phyloP scores from a whole-genome alignment of 2,888 invertebrate species.

The Ectropis crepuscularia region DNA sequence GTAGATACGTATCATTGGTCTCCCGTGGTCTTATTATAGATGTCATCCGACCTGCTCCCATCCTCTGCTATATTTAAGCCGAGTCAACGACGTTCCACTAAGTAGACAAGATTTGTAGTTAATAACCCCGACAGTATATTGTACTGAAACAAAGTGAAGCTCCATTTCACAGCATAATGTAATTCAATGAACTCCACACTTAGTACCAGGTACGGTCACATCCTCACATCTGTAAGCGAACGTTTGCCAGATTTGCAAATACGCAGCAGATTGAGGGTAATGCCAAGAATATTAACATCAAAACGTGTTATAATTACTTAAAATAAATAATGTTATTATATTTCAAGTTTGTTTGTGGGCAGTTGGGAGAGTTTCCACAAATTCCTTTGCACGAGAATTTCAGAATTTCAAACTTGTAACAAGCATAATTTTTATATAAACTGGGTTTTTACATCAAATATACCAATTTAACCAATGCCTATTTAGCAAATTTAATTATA shows the following conservation, averaged over 20 bases:
- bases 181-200: slow-evolving; percentile 23
- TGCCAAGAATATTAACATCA: neutral
- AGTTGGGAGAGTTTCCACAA: no score
- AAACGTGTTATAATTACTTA: neutral
- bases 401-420: no score
- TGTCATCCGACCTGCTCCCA: slow-evolving; percentile 83
- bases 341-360: no score
- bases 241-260: slow-evolving; percentile 20
- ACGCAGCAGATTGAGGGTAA: slow-evolving; percentile 10
- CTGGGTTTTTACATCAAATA: no score
- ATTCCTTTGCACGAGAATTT: no score
- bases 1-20: slow-evolving; percentile 76
- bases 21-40: slow-evolving; percentile 83
- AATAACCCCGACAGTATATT: slow-evolving; percentile 51
- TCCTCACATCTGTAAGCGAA: slow-evolving; percentile 4
- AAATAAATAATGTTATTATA: neutral
- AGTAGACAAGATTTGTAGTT: slow-evolving; percentile 59
- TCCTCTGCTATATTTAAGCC: slow-evolving; percentile 82
- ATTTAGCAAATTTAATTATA: no score
- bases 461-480: no score
- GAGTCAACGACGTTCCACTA: slow-evolving; percentile 65
- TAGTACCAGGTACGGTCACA: slow-evolving; percentile 16
- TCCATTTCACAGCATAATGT: slow-evolving; percentile 8
- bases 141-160: slow-evolving; percentile 15
- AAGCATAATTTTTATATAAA: no score